These are phyloP conservation scores for Acronicta psi DNA, from an alignment of 2,888 invertebrate species.

Conservation along the genomic window DNA sequence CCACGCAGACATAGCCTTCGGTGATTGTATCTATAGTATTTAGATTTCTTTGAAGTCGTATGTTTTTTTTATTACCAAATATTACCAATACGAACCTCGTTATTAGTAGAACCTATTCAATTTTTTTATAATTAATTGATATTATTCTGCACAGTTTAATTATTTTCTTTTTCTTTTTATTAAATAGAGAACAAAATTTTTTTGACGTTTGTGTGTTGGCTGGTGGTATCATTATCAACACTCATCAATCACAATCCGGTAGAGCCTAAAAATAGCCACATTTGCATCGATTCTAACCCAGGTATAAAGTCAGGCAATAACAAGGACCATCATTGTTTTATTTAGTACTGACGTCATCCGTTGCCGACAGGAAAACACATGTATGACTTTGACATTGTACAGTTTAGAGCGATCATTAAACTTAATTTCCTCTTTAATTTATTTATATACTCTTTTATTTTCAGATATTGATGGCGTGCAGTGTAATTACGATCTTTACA, in stretches of 20 bases:
- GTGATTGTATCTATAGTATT: slow-evolving; percentile 19
- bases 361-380: slow-evolving; percentile 56
- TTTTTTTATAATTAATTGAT: neutral
- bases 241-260: slow-evolving; percentile 22
- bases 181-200: neutral
- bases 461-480: slow-evolving; percentile 53
- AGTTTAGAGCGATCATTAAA: slow-evolving; percentile 67
- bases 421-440: slow-evolving; percentile 64
- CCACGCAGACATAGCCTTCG: slow-evolving; percentile 6
- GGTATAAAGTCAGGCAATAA: slow-evolving; percentile 45
- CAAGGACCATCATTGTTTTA: slow-evolving; percentile 57
- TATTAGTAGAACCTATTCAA: neutral
- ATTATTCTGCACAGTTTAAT: too few species aligned
- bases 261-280: slow-evolving; percentile 22
- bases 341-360: slow-evolving; percentile 60
- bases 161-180: neutral
- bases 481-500: slow-evolving; percentile 46
- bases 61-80: slow-evolving; percentile 5
- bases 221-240: slow-evolving; percentile 7
- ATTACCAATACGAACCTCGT: slow-evolving; percentile 8
- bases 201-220: neutral
- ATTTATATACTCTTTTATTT: slow-evolving; percentile 63
- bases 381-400: slow-evolving; percentile 69
- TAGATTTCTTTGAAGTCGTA: slow-evolving; percentile 9
- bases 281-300: slow-evolving; percentile 28